phyloP scores from a whole-genome alignment of 2,113 vertebrate genomes.

The Hemichromis elongatus region DNA sequence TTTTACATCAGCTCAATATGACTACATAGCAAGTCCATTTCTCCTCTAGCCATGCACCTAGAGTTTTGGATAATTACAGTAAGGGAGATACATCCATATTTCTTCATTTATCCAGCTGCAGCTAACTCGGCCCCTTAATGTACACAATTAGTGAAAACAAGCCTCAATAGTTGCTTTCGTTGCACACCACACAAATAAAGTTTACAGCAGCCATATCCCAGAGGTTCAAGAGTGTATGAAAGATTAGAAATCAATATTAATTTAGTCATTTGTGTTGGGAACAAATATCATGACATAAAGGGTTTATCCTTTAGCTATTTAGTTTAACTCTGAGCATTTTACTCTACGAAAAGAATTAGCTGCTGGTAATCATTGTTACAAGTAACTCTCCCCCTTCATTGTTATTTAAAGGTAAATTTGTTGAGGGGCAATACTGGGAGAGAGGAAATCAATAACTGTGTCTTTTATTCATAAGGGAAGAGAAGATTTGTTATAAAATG shows the following conservation, averaged over 20 bases:
- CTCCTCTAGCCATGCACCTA: slow-evolving; percentile 68
- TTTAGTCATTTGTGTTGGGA: slow-evolving; percentile 87
- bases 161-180: slow-evolving; percentile 77
- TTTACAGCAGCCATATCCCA: slow-evolving; percentile 72
- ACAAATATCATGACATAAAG: slow-evolving; percentile 89
- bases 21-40: slow-evolving; percentile 81
- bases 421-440: slow-evolving; percentile 78
- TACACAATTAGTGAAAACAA: background rate
- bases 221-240: slow-evolving; percentile 82
- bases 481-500: slow-evolving; percentile 80
- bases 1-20: slow-evolving; percentile 83
- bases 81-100: background rate
- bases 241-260: slow-evolving; percentile 96
- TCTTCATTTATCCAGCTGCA: background rate
- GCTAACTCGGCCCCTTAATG: background rate
- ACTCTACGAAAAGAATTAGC: slow-evolving; percentile 70
- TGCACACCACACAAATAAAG: slow-evolving; percentile 78
- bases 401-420: slow-evolving; percentile 85
- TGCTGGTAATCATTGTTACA: slow-evolving; percentile 48
- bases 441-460: slow-evolving; percentile 92
- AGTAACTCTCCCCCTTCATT: slow-evolving; percentile 76
- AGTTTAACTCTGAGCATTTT: slow-evolving; percentile 63
- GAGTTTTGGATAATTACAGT: slow-evolving; percentile 41
- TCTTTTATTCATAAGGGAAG: slow-evolving; percentile 86
- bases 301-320: slow-evolving; percentile 84